A percentile compares a stretch with the other conserved stretches of the same genome.
These are phyloP conservation scores for Diloba caeruleocephala DNA, from an alignment of 2,888 invertebrate species.

Conservation along the genomic window DNA sequence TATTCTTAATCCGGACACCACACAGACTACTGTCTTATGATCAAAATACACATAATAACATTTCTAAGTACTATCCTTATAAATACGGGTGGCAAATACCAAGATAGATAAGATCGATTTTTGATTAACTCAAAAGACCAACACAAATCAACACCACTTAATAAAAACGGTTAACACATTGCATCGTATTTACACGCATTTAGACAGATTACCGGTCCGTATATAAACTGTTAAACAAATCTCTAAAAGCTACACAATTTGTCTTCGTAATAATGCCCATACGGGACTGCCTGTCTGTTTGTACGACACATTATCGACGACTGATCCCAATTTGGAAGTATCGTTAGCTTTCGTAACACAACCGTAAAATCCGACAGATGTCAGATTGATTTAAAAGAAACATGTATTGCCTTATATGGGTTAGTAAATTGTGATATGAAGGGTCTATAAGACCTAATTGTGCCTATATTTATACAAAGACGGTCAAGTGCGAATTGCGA, in stretches of 20 bases:
- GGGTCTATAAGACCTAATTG: conserved; percentile 25
- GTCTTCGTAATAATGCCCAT: conserved; percentile 18
- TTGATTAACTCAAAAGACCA: too few species aligned
- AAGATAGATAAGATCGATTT: too few species aligned
- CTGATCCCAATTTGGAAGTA: conserved; percentile 30
- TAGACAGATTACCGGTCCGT: conserved; percentile 19
- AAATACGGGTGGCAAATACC: too few species aligned
- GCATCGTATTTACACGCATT: conserved; percentile 2
- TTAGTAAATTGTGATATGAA: not conserved
- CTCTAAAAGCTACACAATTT: conserved; percentile 19
- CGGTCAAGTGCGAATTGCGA: too few species aligned
- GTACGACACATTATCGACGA: conserved; percentile 22
- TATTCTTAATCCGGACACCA: too few species aligned
- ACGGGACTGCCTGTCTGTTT: conserved; percentile 31
- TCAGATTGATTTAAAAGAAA: conserved; percentile 26
- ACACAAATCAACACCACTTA: too few species aligned
- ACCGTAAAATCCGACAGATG: conserved; percentile 13
- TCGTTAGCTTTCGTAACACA: conserved; percentile 13
- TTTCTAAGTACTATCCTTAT: too few species aligned
- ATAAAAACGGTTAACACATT: not conserved
- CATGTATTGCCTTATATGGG: conserved; percentile 17
- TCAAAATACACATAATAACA: too few species aligned
- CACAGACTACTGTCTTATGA: too few species aligned
- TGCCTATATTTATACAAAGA: conserved; percentile 33
- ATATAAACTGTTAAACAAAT: not conserved